phyloP scores from a whole-genome alignment of 2,113 vertebrate species.

The Bathybates hornii region DNA sequence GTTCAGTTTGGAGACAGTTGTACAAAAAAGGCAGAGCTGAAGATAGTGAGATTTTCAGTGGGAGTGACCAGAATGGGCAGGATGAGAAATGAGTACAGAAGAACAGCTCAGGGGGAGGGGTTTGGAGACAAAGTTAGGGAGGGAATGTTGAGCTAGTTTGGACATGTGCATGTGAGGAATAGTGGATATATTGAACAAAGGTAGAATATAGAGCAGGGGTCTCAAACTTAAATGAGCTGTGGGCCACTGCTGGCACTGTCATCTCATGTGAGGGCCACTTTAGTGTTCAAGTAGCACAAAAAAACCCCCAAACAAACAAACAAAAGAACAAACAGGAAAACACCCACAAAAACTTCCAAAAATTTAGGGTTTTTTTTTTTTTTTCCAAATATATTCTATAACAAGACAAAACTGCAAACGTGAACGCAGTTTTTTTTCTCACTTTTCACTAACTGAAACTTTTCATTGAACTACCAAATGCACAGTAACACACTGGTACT shows the following conservation, averaged over 20 bases:
- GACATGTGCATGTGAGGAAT: not conserved
- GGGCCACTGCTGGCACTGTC: not conserved
- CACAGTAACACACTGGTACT: not conserved
- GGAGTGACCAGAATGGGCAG: not conserved
- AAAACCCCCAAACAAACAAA: not conserved
- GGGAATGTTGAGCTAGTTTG: not conserved
- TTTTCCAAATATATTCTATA: not conserved
- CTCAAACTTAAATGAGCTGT: not conserved
- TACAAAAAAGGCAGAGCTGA: not conserved
- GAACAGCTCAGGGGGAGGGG: not conserved
- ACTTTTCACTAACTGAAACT: not conserved
- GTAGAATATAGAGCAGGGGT: not conserved
- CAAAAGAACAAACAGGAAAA: not conserved
- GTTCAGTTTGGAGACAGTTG: not conserved
- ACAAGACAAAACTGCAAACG: not conserved
- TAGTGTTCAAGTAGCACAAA: not conserved
- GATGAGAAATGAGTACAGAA: not conserved
- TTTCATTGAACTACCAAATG: not conserved
- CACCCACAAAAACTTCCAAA: not conserved
- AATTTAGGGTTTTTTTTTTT: rapidly evolving
- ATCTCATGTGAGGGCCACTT: not conserved
- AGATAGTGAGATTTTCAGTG: not conserved
- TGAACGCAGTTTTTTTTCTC: not conserved
- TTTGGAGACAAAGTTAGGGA: not conserved
- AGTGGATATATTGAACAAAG: not conserved